These are phyloP conservation scores for Clitarchus hookeri DNA, from an alignment of 2,888 invertebrate genomes.

Conservation along the genomic window DNA sequence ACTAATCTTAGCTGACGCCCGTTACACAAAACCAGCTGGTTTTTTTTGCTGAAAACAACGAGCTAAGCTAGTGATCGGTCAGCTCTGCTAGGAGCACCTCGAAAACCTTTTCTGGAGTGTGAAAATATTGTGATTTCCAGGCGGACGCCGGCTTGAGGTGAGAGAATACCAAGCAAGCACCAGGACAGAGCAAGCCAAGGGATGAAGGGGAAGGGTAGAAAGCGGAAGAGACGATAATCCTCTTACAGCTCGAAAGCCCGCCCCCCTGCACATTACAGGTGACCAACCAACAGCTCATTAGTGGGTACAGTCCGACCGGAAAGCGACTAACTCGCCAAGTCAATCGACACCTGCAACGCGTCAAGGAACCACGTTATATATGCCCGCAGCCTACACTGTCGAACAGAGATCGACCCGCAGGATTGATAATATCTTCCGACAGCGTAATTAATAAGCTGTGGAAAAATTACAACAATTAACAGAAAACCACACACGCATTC, in stretches of 20 bases:
- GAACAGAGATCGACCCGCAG: too few relatives aligned
- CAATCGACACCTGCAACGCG: not conserved
- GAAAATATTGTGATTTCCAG: not conserved
- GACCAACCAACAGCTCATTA: conserved; percentile 1
- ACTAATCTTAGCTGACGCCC: too few relatives aligned
- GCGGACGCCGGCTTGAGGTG: not conserved
- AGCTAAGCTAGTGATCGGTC: too few relatives aligned
- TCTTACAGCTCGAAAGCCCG: not conserved
- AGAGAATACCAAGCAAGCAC: not conserved
- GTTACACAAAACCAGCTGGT: too few relatives aligned
- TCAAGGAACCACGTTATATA: not conserved
- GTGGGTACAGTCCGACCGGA: not conserved
- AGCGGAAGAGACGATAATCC: not conserved
- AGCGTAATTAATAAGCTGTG: too few relatives aligned
- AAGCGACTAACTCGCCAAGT: not conserved
- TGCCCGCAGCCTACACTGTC: too few relatives aligned
- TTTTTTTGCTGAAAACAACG: too few relatives aligned
- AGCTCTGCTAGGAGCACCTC: not conserved
- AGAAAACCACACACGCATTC: too few relatives aligned
- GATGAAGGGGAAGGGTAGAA: not conserved
- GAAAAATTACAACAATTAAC: too few relatives aligned
- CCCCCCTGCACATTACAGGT: not conserved
- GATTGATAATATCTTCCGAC: too few relatives aligned
- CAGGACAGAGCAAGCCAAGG: not conserved
- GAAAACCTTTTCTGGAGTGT: not conserved